phyloP scores from a whole-genome alignment of 2,113 vertebrate genomes.

The Stigmatopora argus region DNA sequence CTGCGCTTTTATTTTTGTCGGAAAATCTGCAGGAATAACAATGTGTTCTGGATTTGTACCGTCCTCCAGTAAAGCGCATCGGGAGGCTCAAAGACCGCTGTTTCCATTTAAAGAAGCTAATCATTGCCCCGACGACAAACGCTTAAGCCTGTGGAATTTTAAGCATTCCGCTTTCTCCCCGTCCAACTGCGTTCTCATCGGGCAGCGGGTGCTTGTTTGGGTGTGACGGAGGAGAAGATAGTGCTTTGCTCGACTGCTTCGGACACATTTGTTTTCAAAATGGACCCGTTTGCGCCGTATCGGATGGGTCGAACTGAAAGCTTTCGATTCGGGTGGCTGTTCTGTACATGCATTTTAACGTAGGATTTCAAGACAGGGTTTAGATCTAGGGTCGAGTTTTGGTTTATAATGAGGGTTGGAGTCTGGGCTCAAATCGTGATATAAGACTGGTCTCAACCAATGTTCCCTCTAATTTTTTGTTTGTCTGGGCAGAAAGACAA shows the following conservation, averaged over 20 bases:
- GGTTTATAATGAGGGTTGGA: too few relatives aligned
- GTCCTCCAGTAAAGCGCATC: constrained; percentile 27
- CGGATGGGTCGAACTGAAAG: neutral
- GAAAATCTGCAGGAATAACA: constrained; percentile 24
- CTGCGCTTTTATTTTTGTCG: constrained; percentile 29
- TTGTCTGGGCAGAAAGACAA: too few relatives aligned
- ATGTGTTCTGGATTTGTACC: constrained; percentile 27
- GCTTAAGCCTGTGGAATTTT: constrained; percentile 30
- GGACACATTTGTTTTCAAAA: neutral
- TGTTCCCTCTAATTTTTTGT: too few relatives aligned
- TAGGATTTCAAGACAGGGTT: too few relatives aligned
- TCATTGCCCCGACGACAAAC: constrained; percentile 31
- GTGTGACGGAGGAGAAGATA: constrained; percentile 34
- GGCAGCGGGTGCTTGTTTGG: constrained; percentile 47
- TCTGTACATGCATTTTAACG: neutral
- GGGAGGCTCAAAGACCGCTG: constrained; percentile 37
- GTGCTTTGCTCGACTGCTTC: constrained; percentile 22
- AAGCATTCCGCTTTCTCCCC: constrained; percentile 16
- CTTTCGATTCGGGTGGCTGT: neutral
- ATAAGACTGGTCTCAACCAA: too few relatives aligned
- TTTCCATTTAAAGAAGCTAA: constrained; percentile 33
- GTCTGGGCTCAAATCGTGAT: too few relatives aligned
- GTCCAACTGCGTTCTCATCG: constrained; percentile 22
- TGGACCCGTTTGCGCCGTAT: neutral
- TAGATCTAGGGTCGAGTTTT: too few relatives aligned